A percentile compares a stretch with the other conserved stretches of the same genome.
phyloP scores from a whole-genome alignment of 2,113 vertebrate species.

The Nesogale talazaci region DNA sequence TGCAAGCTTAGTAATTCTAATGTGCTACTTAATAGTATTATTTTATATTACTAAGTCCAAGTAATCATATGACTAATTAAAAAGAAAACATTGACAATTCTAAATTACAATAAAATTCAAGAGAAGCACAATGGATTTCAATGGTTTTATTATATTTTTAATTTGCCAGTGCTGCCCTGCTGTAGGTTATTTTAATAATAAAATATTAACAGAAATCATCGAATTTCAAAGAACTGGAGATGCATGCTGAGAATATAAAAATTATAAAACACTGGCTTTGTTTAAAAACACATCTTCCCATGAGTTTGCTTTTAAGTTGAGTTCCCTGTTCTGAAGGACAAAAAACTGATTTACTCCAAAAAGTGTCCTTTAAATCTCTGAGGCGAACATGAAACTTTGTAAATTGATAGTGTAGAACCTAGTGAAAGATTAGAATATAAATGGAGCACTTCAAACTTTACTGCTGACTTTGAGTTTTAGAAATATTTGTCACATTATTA shows the following conservation, averaged over 20 bases:
- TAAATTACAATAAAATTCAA: neutral
- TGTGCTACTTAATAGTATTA: neutral
- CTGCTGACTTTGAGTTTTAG: conserved; percentile 43
- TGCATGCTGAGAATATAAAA: neutral
- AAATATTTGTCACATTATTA: conserved; percentile 61
- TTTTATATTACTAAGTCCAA: neutral
- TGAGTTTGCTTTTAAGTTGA: conserved; percentile 15
- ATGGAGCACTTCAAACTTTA: conserved; percentile 40
- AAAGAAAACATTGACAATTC: neutral
- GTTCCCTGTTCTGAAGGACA: conserved; percentile 56
- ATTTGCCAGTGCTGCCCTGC: neutral
- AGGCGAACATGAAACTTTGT: conserved; percentile 47
- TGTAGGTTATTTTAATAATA: conserved; percentile 11
- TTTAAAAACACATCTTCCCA: conserved; percentile 27
- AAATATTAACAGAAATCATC: neutral
- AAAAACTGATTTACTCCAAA: conserved; percentile 29
- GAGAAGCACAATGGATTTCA: neutral
- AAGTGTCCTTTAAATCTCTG: conserved; percentile 17
- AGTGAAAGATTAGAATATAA: conserved; percentile 64
- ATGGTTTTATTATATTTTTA: neutral
- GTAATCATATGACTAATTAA: too few species aligned
- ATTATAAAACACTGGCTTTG: neutral
- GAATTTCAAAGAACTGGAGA: neutral
- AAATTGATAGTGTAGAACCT: conserved; percentile 54
- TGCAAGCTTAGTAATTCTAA: neutral